Evolutionary conservation across 2,888 invertebrate species (phyloP), one percentile per base, ranked within the genome.

Genomic region (Thereva nobilitata): DNA sequence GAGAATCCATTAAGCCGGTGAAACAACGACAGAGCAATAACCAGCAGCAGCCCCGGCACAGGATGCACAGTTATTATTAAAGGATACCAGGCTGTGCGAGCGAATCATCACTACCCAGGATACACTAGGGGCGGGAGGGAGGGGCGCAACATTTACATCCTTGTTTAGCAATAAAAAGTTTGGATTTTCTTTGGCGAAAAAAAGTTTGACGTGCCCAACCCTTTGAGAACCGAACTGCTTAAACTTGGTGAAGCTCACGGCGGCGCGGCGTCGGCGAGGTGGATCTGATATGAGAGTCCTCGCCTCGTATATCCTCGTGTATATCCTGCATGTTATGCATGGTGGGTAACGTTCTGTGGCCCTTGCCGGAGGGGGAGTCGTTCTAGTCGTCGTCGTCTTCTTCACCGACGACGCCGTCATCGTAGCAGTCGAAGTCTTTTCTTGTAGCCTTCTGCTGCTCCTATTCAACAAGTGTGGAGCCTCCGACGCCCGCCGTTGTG

Each of bases 121-220:
- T 23, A 23, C 23, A 23, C 23, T 23, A 2, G 23, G 23, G 23
- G 23, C 23, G 23, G 23, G 2, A 2, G 23, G 23, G 23, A 23
- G 23, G 23, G 1, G 23, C 23, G 2, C 23, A 23, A 23, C 50
- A 50, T 61, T 61, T 50, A 61, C 61, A 61, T 50, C 50, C 41
- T 61, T 50, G 61, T 61, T 50, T 37, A 61, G 41, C 61, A 50
- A 61, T 61, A 61, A 50, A 61, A 61, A 61, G 61, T 61, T 59
- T 50, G 50, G 50, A 40, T 61, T 61, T 45, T 61, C 50, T 23
- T 23, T 23, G 23, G 23, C 23, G 23, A 41, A 50, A 5, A 61
- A 47, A 61, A 61, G 61, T 61, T 61, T 50, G 50, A 61, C 61
- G 50, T 50, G 50, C 34, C 50, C 49, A 61, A 50, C 50, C 49